Evolutionary conservation across 2,888 invertebrate genomes (phyloP).

Genomic region (Idaea dimidiata): DNA sequence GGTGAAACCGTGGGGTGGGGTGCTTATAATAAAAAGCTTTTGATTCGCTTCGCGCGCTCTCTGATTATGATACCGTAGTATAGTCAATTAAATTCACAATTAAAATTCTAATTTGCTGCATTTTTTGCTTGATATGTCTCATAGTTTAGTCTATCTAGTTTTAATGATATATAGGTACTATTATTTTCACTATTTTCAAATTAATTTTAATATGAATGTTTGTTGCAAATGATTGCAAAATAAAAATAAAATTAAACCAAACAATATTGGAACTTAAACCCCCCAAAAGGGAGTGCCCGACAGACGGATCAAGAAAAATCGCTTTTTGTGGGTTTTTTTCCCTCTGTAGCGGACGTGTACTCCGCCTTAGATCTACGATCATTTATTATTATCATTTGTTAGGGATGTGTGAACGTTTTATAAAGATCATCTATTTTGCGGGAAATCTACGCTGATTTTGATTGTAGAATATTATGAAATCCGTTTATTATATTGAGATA

Average conservation of each 20-base stretch:
- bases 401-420: background rate
- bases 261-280: slow-evolving; percentile 11
- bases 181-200: too few species aligned
- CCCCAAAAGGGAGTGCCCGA: slow-evolving; percentile 28
- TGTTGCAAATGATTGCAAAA: background rate
- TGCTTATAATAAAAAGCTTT: too few species aligned
- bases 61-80: too few species aligned
- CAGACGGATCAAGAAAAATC: slow-evolving; percentile 44
- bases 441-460: slow-evolving; percentile 1
- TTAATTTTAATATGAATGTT: too few species aligned
- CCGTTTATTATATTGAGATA: too few species aligned
- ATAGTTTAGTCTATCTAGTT: too few species aligned
- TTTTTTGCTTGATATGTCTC: too few species aligned
- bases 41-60: too few species aligned
- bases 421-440: slow-evolving; percentile 1
- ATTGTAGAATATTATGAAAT: background rate
- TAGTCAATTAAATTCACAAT: too few species aligned
- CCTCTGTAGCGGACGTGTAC: slow-evolving; percentile 25
- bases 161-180: too few species aligned
- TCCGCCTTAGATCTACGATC: slow-evolving; percentile 33
- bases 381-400: slow-evolving; percentile 39
- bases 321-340: slow-evolving; percentile 35
- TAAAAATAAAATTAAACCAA: slow-evolving; percentile 2
- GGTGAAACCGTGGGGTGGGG: too few species aligned
- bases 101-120: too few species aligned